Evolutionary conservation across 1,140 invertebrate species (phyloP).

Genomic region (Oedothorax gibbosus): DNA sequence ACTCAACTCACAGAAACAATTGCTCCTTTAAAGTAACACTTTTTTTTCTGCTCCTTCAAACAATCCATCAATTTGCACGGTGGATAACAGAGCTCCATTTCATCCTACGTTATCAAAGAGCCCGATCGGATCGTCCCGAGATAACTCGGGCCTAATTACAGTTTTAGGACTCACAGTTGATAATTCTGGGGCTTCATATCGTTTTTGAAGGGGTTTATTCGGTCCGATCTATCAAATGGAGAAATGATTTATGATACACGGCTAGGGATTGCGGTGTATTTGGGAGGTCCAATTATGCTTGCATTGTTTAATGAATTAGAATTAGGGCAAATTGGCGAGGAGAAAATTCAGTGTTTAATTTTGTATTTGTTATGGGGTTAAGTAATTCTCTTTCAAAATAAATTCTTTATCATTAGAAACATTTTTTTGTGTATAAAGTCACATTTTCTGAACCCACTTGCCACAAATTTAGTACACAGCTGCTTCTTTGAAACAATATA

Average conservation of each 20-base stretch:
- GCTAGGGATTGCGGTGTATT: neutral
- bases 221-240: slow-evolving; percentile 5
- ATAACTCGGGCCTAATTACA: slow-evolving; percentile 31
- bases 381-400: too few species aligned
- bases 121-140: neutral
- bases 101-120: slow-evolving; percentile 17
- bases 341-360: too few species aligned
- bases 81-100: slow-evolving; percentile 21
- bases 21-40: too few species aligned
- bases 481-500: too few species aligned
- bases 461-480: too few species aligned
- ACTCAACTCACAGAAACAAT: too few species aligned
- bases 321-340: too few species aligned
- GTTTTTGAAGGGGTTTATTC: slow-evolving; percentile 18
- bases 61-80: slow-evolving; percentile 26
- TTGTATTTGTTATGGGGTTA: too few species aligned
- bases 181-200: neutral
- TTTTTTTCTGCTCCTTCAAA: too few species aligned
- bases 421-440: too few species aligned
- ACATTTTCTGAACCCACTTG: too few species aligned
- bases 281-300: neutral
- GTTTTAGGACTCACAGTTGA: neutral
- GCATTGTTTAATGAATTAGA: slow-evolving; percentile 4
- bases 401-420: too few species aligned
- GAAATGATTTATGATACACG: slow-evolving; percentile 1